Percentiles rank a stretch among this genome's conserved stretches.
Conservation (phyloP, 2,888 invertebrate species). For the Agriopis leucophaearia region DNA sequence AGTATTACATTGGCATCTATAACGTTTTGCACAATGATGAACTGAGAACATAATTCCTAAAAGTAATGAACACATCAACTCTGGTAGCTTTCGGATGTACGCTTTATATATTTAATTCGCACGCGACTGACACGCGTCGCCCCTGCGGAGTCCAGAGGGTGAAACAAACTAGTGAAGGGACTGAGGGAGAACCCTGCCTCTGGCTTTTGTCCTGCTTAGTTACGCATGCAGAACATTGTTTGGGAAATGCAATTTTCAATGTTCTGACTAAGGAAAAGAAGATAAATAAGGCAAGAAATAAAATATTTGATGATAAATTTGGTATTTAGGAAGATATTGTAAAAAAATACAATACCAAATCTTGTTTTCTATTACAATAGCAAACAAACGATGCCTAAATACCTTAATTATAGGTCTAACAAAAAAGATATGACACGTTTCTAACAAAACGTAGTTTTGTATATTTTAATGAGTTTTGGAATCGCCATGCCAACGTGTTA, state of each 20-base stretch:
- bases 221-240: constrained; percentile 57
- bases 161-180: constrained; percentile 1
- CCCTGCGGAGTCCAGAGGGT: constrained; percentile 24
- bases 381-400: too few relatives aligned
- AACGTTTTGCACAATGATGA: constrained; percentile 2
- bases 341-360: too few relatives aligned
- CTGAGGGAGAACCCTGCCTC: constrained; percentile 35
- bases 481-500: constrained; percentile 20
- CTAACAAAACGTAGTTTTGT: background rate
- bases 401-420: too few relatives aligned
- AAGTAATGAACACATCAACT: constrained; percentile 68
- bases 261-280: constrained; percentile 3
- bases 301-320: background rate
- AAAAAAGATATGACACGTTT: too few relatives aligned
- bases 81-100: constrained; percentile 58
- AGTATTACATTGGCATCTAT: background rate
- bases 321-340: background rate
- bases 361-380: too few relatives aligned
- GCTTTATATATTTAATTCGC: constrained; percentile 55
- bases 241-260: constrained; percentile 41
- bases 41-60: constrained; percentile 16
- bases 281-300: background rate
- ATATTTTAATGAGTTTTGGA: background rate
- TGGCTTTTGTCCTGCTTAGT: constrained; percentile 53
- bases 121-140: constrained; percentile 61